Conservation (phyloP, 2,113 vertebrate genomes). For the Thermophis baileyi region DNA sequence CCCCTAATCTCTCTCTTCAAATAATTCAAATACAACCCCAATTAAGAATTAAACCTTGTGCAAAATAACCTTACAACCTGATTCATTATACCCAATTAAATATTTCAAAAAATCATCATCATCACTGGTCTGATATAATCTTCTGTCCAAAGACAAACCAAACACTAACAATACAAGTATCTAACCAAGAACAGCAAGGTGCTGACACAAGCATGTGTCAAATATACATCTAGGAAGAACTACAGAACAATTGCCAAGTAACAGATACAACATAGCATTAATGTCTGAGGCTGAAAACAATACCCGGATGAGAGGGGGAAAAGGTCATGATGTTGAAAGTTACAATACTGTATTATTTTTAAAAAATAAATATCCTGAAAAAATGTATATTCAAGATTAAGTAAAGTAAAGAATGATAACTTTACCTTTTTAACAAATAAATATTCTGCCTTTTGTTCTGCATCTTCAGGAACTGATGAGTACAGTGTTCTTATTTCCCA, state of each 20-base stretch:
- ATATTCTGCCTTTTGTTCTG: conserved; percentile 86
- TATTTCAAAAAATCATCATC: neutral
- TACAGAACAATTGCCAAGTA: neutral
- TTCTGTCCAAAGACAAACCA: neutral
- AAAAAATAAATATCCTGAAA: neutral
- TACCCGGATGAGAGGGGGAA: neutral
- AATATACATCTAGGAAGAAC: neutral
- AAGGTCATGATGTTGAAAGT: neutral
- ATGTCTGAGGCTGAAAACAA: neutral
- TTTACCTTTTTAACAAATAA: conserved; percentile 95
- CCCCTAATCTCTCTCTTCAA: neutral
- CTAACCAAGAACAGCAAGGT: neutral
- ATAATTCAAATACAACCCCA: neutral
- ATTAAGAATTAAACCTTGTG: neutral
- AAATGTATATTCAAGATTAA: neutral
- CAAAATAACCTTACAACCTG: neutral
- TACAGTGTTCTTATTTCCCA: conserved; percentile 87
- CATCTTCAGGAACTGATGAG: conserved; percentile 90
- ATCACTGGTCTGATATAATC: neutral
- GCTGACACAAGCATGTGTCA: neutral
- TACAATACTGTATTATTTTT: neutral
- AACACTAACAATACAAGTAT: neutral
- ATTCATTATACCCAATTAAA: neutral
- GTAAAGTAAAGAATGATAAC: neutral
- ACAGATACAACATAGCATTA: neutral